phyloP scores from a whole-genome alignment of 2,797 vertebrate genomes.

The Gallirallus australis region DNA sequence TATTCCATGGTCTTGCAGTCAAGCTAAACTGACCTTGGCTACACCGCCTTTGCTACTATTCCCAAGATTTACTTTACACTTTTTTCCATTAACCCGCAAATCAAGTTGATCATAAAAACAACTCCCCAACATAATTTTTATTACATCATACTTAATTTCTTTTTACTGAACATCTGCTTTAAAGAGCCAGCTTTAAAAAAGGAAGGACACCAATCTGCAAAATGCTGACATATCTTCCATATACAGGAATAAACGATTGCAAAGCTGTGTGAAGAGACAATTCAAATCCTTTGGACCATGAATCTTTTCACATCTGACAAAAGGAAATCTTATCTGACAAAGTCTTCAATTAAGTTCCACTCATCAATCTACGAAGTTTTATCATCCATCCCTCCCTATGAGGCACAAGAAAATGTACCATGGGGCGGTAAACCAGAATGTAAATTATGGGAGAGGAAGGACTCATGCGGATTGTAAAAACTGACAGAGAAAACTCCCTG shows the following conservation, averaged over 20 bases:
- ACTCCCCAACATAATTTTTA: neutral
- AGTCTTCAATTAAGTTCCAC: neutral
- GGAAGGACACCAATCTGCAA: neutral
- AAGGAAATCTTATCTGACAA: neutral
- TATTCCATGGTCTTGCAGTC: neutral
- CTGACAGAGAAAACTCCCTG: neutral
- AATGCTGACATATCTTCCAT: neutral
- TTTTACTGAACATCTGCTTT: neutral
- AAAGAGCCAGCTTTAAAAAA: neutral
- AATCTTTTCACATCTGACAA: neutral
- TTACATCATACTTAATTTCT: neutral
- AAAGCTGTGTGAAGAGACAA: neutral
- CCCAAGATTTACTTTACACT: neutral
- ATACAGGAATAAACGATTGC: neutral
- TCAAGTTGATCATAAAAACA: neutral
- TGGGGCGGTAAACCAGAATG: neutral
- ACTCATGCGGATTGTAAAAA: neutral
- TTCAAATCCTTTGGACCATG: neutral
- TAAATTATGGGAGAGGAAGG: neutral
- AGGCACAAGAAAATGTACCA: neutral
- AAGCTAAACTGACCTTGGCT: neutral
- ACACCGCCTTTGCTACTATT: neutral
- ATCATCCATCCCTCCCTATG: rapidly evolving
- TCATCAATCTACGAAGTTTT: neutral
- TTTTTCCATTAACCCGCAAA: neutral